These are phyloP conservation scores for Tylochromis polylepis DNA, from an alignment of 2,113 vertebrate species.

Conservation along the genomic window DNA sequence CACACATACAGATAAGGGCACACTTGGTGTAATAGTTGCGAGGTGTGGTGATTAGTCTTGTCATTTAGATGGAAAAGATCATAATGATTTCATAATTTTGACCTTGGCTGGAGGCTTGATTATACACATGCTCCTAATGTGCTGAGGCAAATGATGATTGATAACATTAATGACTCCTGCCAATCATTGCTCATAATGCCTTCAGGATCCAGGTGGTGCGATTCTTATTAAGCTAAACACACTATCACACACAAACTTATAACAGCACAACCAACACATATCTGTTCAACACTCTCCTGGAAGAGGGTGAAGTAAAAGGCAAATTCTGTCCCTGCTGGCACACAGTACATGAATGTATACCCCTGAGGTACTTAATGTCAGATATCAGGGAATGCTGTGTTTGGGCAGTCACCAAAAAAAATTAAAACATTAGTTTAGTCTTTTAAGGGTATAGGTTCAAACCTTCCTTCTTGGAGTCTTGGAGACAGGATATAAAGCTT, in stretches of 20 bases:
- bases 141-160: constrained; percentile 63
- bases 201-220: constrained; percentile 35
- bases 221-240: not conserved
- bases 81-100: constrained; percentile 62
- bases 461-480: not conserved
- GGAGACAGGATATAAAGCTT: not conserved
- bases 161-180: constrained; percentile 59
- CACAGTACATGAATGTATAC: not conserved
- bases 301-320: not conserved
- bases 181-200: constrained; percentile 47
- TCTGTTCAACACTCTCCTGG: not conserved
- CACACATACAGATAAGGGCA: not conserved
- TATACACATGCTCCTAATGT: constrained; percentile 60
- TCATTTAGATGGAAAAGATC: constrained; percentile 52
- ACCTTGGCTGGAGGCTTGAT: constrained; percentile 65
- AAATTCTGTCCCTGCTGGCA: not conserved
- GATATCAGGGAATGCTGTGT: not conserved
- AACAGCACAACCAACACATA: not conserved
- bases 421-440: not conserved
- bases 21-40: not conserved
- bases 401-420: not conserved
- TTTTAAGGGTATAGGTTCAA: not conserved
- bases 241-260: not conserved
- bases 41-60: constrained; percentile 56
- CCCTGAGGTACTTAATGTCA: not conserved